A percentile compares a stretch with the other conserved stretches of the same genome.
Conservation (phyloP, 2,797 vertebrate genomes). For the Malurus splendens region DNA sequence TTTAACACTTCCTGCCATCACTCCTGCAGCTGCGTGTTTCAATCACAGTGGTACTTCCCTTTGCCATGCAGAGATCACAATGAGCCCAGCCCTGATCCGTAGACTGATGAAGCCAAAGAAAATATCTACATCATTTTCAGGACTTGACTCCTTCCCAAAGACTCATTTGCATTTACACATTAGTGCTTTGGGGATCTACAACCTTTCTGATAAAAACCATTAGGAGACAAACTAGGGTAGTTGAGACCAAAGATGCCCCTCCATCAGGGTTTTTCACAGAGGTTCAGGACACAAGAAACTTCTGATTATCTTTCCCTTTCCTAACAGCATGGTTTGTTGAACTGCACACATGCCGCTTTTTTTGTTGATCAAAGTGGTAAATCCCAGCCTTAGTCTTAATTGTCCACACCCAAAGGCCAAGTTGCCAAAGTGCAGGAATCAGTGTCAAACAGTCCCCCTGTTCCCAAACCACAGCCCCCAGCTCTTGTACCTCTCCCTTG, state of each 20-base stretch:
- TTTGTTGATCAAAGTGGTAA: not conserved
- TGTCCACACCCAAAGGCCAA: not conserved
- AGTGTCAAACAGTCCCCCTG: not conserved
- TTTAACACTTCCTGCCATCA: not conserved
- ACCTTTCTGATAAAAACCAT: not conserved
- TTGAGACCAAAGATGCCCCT: not conserved
- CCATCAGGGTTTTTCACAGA: not conserved
- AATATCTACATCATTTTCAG: not conserved
- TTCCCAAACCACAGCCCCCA: not conserved
- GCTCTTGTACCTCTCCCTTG: not conserved
- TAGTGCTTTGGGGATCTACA: not conserved
- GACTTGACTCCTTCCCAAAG: not conserved
- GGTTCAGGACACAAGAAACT: not conserved
- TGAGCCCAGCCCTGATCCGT: not conserved
- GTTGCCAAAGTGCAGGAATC: not conserved
- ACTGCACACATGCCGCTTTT: not conserved
- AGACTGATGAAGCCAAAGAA: not conserved
- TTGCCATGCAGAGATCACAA: fast-evolving
- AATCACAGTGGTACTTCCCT: not conserved
- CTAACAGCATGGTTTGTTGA: not conserved
- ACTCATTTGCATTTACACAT: not conserved
- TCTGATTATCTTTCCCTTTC: not conserved
- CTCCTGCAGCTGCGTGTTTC: not conserved
- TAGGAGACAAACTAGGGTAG: not conserved
- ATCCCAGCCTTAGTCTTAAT: not conserved